Conservation (phyloP, 2,888 invertebrate genomes). For the Eristalis tenax region DNA sequence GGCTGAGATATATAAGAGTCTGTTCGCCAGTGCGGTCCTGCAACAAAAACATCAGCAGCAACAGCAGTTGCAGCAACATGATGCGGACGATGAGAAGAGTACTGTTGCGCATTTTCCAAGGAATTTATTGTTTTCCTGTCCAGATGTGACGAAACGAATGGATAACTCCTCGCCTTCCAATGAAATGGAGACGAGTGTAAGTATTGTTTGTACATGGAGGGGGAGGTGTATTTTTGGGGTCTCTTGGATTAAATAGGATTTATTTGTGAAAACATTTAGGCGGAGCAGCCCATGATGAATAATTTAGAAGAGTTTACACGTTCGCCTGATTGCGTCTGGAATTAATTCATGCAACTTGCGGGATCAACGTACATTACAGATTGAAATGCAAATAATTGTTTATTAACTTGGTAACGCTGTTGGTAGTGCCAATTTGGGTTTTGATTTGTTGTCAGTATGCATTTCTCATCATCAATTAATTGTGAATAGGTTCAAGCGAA, state of each 20-base stretch:
- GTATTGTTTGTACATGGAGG: slow-evolving; percentile 12
- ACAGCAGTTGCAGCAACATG: slow-evolving; percentile 46
- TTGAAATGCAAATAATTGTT: too few relatives aligned
- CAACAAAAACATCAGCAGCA: slow-evolving; percentile 81
- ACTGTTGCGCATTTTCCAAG: slow-evolving; percentile 78
- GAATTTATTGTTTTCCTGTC: slow-evolving; percentile 83
- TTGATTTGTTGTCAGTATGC: too few relatives aligned
- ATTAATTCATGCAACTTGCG: too few relatives aligned
- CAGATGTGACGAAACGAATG: slow-evolving; percentile 73
- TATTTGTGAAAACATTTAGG: not conserved
- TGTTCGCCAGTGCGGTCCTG: slow-evolving; percentile 87
- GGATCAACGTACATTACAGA: too few relatives aligned
- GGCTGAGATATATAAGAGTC: slow-evolving; percentile 90
- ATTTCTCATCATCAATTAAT: too few relatives aligned
- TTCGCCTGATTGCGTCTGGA: too few relatives aligned
- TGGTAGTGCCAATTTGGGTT: too few relatives aligned
- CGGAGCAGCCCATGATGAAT: too few relatives aligned
- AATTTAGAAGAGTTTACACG: too few relatives aligned
- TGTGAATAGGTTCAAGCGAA: too few relatives aligned
- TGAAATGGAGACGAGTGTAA: slow-evolving; percentile 53
- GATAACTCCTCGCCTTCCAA: slow-evolving; percentile 43
- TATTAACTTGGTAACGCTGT: too few relatives aligned
- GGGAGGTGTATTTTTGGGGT: not conserved
- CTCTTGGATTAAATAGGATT: not conserved
- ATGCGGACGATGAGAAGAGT: slow-evolving; percentile 43